Evolutionary conservation across 2,797 vertebrate species (phyloP).

Genomic region (Microctenopoma stevenorrisi): DNA sequence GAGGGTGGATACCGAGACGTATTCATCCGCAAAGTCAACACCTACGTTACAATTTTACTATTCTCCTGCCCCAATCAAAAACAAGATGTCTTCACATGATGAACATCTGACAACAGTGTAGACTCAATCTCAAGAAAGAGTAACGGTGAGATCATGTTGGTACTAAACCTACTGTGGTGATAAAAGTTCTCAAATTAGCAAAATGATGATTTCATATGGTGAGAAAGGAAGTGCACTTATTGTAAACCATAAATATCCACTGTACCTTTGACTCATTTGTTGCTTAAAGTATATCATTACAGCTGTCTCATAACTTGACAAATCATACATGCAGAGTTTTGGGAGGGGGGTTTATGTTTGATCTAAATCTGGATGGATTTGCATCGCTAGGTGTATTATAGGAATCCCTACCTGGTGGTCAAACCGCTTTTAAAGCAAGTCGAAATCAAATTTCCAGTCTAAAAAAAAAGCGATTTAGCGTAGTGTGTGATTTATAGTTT

Average conservation of each 20-base stretch:
- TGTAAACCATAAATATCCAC: constrained; percentile 42
- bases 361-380: constrained; percentile 26
- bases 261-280: constrained; percentile 39
- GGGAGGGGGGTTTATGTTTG: not conserved
- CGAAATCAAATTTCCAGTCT: not conserved
- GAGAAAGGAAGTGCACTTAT: not conserved
- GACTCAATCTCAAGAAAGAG: not conserved
- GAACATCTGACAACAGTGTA: not conserved
- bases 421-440: not conserved
- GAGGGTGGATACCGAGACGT: constrained; percentile 30
- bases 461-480: no score
- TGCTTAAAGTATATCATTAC: constrained; percentile 14
- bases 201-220: constrained; percentile 21
- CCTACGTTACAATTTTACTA: constrained; percentile 59
- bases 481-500: not conserved
- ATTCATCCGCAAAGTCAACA: constrained; percentile 66
- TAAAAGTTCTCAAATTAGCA: constrained; percentile 21
- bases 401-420: constrained; percentile 15
- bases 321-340: constrained; percentile 1
- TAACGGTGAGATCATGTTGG: not conserved
- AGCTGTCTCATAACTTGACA: constrained; percentile 16
- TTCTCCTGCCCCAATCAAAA: constrained; percentile 13
- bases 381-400: not conserved
- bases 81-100: constrained; percentile 8
- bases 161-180: constrained; percentile 13